Percentiles rank a stretch among this genome's conserved stretches.
Evolutionary conservation across 2,797 vertebrate species (phyloP).

Genomic region (Hydrolagus colliei): DNA sequence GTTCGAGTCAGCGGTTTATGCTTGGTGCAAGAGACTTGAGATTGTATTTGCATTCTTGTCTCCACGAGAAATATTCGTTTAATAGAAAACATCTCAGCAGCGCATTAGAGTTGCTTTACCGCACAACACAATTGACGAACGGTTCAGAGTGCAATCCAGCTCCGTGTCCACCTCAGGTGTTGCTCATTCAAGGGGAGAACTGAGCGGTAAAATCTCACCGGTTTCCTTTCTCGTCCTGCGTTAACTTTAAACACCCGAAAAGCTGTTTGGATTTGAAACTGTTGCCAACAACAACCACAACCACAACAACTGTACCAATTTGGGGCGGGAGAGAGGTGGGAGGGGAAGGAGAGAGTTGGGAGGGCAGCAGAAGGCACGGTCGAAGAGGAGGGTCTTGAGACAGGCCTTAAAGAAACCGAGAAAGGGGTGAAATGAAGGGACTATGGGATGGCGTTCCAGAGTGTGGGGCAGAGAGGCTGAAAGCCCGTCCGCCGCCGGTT

Average conservation of each 20-base stretch:
- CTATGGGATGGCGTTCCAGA: no score
- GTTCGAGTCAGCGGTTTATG: conserved; percentile 13
- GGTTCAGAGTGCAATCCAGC: background rate
- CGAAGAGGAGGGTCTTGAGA: no score
- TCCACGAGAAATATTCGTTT: background rate
- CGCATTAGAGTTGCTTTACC: background rate
- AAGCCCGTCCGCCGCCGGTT: no score
- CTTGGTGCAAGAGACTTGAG: background rate
- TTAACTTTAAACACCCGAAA: background rate
- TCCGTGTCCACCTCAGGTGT: background rate
- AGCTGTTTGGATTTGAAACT: no score
- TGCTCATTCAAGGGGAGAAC: background rate
- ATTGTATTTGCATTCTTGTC: background rate
- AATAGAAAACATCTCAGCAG: background rate
- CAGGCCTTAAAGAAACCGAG: no score
- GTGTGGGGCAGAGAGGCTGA: no score
- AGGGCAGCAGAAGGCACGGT: no score
- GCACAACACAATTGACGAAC: background rate
- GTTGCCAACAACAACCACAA: no score
- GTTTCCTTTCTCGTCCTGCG: background rate
- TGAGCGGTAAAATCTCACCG: background rate
- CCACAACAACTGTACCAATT: no score
- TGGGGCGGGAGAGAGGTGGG: no score
- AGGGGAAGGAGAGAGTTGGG: no score
- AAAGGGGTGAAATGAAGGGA: no score